These are phyloP conservation scores for Platanista minor DNA, from an alignment of 2,113 vertebrate genomes.

Conservation along the genomic window DNA sequence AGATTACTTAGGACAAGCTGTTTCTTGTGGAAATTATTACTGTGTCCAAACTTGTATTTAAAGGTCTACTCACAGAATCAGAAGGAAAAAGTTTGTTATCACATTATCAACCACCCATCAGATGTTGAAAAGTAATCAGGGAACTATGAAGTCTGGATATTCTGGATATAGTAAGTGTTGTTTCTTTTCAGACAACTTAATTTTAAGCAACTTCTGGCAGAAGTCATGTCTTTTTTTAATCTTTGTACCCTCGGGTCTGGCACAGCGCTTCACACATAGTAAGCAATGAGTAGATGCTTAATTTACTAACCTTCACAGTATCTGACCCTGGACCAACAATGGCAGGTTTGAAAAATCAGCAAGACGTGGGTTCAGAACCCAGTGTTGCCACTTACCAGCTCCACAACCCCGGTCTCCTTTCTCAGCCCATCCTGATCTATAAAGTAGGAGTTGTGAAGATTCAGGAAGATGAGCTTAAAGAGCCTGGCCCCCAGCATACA, in stretches of 20 bases:
- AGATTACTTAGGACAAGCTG: background rate
- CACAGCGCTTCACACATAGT: too few relatives aligned
- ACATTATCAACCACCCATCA: background rate
- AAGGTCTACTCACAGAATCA: background rate
- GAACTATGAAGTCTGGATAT: background rate
- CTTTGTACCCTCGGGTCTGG: background rate
- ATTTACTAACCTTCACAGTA: accelerated
- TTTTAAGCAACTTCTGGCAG: background rate
- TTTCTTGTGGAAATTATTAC: background rate
- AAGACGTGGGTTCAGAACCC: background rate
- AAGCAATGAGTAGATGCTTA: accelerated
- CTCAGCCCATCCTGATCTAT: background rate
- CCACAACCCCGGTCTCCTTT: background rate
- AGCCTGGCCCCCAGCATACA: background rate
- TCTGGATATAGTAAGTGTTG: background rate
- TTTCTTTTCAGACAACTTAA: background rate
- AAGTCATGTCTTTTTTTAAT: background rate
- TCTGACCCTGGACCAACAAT: too few relatives aligned
- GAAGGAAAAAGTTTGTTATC: background rate
- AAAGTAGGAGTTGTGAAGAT: background rate
- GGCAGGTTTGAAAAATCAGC: background rate
- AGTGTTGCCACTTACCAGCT: background rate
- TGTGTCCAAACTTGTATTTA: background rate
- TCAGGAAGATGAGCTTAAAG: background rate
- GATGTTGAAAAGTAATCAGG: background rate